A percentile compares a stretch with the other conserved stretches of the same genome.
Evolutionary conservation across 92 coral and sea anemone genomes (phyloP).

Genomic region (Palythoa caribaeorum): DNA sequence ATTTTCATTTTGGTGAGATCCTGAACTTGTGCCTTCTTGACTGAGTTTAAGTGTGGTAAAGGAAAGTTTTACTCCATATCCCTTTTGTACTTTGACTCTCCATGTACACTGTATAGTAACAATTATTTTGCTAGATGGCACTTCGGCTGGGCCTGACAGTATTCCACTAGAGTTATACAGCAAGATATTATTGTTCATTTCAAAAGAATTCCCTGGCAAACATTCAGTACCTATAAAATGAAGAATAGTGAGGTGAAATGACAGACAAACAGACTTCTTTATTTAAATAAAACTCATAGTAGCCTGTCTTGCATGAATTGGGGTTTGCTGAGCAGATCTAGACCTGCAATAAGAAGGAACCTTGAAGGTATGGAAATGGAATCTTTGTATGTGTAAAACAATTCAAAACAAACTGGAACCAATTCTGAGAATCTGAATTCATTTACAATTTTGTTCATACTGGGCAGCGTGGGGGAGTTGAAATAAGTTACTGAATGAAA

Average conservation of each 20-base stretch:
- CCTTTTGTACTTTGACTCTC: background rate
- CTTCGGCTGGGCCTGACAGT: slow-evolving; percentile 23
- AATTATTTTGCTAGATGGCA: background rate
- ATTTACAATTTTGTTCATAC: too few species aligned
- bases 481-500: too few species aligned
- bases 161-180: slow-evolving; percentile 3
- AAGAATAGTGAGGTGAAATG: background rate
- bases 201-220: slow-evolving; percentile 13
- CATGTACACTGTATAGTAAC: background rate
- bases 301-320: too few species aligned
- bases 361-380: too few species aligned
- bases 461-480: too few species aligned
- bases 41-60: background rate
- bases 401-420: too few species aligned
- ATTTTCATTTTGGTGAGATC: background rate
- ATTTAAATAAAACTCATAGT: too few species aligned
- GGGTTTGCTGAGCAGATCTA: too few species aligned
- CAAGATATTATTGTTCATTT: slow-evolving; percentile 30
- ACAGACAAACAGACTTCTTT: too few species aligned
- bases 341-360: too few species aligned
- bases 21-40: background rate
- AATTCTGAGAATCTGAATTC: background rate
- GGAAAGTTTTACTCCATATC: slow-evolving; percentile 18
- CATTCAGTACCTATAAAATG: background rate
- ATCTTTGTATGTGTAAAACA: too few species aligned